Evolutionary conservation across 2,113 vertebrate species (phyloP), one percentile per base, ranked within the genome.

Genomic region (Balaeniceps rex): DNA sequence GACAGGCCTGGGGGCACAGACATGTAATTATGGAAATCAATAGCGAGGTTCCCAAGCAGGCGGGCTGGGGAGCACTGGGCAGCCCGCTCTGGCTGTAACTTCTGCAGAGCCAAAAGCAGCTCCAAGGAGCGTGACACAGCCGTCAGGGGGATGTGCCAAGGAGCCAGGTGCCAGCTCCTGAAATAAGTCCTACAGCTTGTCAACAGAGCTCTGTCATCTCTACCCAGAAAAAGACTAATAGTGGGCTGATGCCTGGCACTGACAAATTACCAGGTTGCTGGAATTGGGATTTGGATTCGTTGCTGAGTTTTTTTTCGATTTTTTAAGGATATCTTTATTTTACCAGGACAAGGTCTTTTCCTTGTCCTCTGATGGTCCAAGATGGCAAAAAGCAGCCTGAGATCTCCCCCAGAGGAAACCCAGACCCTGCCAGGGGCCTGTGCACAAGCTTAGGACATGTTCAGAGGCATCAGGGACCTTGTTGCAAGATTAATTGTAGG

Each of bases 211-310:
- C 82, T 94, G 87, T 94, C 94, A 96, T 90, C 81, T 95, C 86
- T 47, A 70, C 34, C 94, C 88, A 97, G 90, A 95, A 96, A 97
- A 97, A 95, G 91, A 93, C 70, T 96, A 92, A 97, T 95, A 90
- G 92, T 88, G 93, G 93, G 93, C 83, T 91, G 93, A 58, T 0
- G 58, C 85, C 54, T 93, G 71, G 83, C 64, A 82, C 93, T 89
- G 88, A 79, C 47, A 93, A 92, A 96, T 93, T 83, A 95, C 60
- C 82, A 78, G 79, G 87, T 88, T 96, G 72, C 60, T 84, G 15
- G 61, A 84, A 26, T 1, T 19, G 42, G 66, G 58, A 42, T 91
- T 92, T 93, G 75, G 58, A 90, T 90, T 86, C 5, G 2, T 49
- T 46, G 70, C 58, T 54, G 40, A 83, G 38, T 42, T 83, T 85